Base-by-base conservation (phyloP, 2,888 invertebrate genomes). In the Molorchus minor region DNA sequence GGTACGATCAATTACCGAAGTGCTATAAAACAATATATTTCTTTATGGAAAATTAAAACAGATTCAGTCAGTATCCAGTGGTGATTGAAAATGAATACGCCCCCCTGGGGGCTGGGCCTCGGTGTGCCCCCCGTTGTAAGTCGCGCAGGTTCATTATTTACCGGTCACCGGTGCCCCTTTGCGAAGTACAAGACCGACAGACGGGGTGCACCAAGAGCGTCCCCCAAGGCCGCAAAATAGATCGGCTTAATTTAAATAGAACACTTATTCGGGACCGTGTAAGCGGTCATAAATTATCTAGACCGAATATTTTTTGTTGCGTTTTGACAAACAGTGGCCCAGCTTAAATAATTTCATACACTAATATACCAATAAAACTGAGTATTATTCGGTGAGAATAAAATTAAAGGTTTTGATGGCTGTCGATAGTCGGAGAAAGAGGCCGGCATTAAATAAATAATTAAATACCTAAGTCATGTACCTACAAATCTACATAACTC, bases 61-160 rank as follows among this genome's bases (percentile, higher is more conserved):
- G 76, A 76, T 75, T 71, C 74, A 72, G 74, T 72, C 75, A 77
- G 80, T 79, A 77, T 80, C 80, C 79, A 79, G 79, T 79, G 79
- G 80, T 80, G 80, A 80, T 79, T 80, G 79, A 79, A 80, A 80
- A 80, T 79, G 79, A 80, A 78, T 79, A 77, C 77, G 78, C 77
- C 78, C 77, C 73, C 78, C 78, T 70, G 76, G 75, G 71, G 75
- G 74, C 68, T 71, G 71, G 73, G 73, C 75, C 75, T 75, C 73
- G n/a, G 76, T 72, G 69, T 76, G 74, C 76, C 76, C 77, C 79
- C 77, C 73, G 78, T 72, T 74, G 79, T 75, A 77, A 76, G 78
- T 79, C 79, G 77, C 77, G 72, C 73, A 75, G 75, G 72, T 77
- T 77, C 78, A 79, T 79, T 78, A 79, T 78, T 79, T 79, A 79